A percentile compares a stretch with the other conserved stretches of the same genome.
Conservation (phyloP, 2,888 invertebrate species). For the Sylvicola cinctus region DNA sequence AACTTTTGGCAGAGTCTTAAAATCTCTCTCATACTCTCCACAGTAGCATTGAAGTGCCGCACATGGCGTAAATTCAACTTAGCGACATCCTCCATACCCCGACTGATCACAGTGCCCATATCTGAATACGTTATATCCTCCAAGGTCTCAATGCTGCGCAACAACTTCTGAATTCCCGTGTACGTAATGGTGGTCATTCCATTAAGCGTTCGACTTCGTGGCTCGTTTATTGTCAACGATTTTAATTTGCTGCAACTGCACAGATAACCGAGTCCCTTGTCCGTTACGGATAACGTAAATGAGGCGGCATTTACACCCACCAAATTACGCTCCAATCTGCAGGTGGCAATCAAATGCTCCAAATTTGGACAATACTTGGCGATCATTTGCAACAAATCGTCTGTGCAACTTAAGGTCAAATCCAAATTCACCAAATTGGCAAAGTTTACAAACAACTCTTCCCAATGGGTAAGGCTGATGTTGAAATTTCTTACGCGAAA, state of each 20-base stretch:
- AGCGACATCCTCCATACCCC: slow-evolving; percentile 6
- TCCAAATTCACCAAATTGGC: slow-evolving; percentile 8
- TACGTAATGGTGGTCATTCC: slow-evolving; percentile 8
- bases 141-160: slow-evolving; percentile 7
- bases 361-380: slow-evolving; percentile 8
- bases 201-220: slow-evolving; percentile 7
- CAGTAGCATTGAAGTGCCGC: slow-evolving; percentile 9
- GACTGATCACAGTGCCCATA: slow-evolving; percentile 7
- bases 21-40: slow-evolving; percentile 2
- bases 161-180: slow-evolving; percentile 7
- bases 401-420: slow-evolving; percentile 9
- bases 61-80: slow-evolving; percentile 7
- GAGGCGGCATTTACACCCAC: slow-evolving; percentile 8
- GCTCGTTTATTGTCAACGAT: slow-evolving; percentile 8
- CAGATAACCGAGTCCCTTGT: slow-evolving; percentile 7
- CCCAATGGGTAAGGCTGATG: slow-evolving; percentile 7
- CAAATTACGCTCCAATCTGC: slow-evolving; percentile 8
- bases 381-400: slow-evolving; percentile 8
- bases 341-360: slow-evolving; percentile 9
- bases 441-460: slow-evolving; percentile 7
- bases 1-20: not conserved
- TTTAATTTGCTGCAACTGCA: slow-evolving; percentile 7
- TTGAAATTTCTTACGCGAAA: slow-evolving; percentile 8
- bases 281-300: slow-evolving; percentile 8
- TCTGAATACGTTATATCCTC: slow-evolving; percentile 10